A percentile compares a stretch with the other conserved stretches of the same genome.
These are phyloP conservation scores for Pachymerium ferrugineum DNA, from an alignment of 2,888 invertebrate genomes.

Conservation along the genomic window DNA sequence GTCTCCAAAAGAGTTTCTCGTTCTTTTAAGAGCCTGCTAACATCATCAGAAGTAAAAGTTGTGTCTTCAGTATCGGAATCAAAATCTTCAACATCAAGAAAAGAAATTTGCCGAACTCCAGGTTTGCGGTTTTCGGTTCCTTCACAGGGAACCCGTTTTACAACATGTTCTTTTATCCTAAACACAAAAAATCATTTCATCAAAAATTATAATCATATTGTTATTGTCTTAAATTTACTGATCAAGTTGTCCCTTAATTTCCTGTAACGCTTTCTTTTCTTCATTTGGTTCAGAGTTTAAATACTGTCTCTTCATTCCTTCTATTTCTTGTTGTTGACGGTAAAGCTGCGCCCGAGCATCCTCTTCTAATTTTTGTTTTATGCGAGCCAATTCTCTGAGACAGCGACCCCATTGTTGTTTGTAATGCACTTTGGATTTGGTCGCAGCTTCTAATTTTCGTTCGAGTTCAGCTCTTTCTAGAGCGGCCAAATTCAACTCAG, in stretches of 20 bases:
- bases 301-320: conserved; percentile 41
- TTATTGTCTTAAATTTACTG: conserved; percentile 40
- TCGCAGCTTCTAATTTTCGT: conserved; percentile 46
- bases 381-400: conserved; percentile 46
- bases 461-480: conserved; percentile 46
- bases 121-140: neutral
- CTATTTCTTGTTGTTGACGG: conserved; percentile 42
- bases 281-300: conserved; percentile 29
- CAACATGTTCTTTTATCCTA: conserved; percentile 4
- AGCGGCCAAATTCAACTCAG: conserved; percentile 36
- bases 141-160: neutral
- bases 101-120: conserved; percentile 6
- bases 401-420: conserved; percentile 50
- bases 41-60: neutral
- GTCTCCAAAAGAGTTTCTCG: conserved; percentile 47
- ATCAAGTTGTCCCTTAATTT: conserved; percentile 46
- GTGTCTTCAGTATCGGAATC: conserved; percentile 23
- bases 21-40: conserved; percentile 38
- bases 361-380: conserved; percentile 47
- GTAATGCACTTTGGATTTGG: conserved; percentile 49
- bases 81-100: conserved; percentile 14
- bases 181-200: neutral
- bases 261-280: conserved; percentile 45
- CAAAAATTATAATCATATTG: neutral
- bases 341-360: conserved; percentile 43